Conservation (phyloP, 2,113 vertebrate genomes). For the Chamaetylas fuelleborni region DNA sequence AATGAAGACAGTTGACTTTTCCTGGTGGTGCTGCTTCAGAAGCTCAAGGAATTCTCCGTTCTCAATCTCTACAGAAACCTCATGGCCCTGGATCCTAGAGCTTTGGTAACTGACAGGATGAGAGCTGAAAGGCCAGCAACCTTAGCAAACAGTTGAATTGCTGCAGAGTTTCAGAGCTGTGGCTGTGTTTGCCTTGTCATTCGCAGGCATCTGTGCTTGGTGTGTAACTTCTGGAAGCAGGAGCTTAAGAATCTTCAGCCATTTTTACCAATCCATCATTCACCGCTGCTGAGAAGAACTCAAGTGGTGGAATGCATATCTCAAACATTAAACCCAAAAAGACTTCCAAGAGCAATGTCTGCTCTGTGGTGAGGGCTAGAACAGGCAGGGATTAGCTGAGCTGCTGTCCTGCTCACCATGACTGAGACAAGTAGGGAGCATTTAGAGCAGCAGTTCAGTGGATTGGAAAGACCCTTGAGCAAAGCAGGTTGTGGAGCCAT, state of each 20-base stretch:
- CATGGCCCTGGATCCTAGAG: background rate
- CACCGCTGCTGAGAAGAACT: background rate
- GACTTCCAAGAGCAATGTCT: background rate
- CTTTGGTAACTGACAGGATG: background rate
- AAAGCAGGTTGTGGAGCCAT: background rate
- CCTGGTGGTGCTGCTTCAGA: background rate
- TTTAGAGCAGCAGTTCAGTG: background rate
- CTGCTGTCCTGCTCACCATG: background rate
- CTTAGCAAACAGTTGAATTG: background rate
- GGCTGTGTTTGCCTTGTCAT: background rate
- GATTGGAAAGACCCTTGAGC: background rate
- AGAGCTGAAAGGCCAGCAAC: background rate
- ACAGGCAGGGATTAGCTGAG: background rate
- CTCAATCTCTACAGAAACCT: background rate
- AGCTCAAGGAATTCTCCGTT: background rate
- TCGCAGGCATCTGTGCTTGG: background rate
- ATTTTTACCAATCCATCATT: background rate
- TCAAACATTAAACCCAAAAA: background rate
- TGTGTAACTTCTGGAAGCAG: background rate
- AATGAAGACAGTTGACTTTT: background rate
- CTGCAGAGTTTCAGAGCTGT: background rate
- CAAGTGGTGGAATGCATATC: rapidly evolving
- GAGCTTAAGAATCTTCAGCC: background rate
- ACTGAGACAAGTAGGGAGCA: background rate
- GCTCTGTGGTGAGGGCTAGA: background rate